Percentiles rank a stretch among this genome's conserved stretches.
phyloP scores from a whole-genome alignment of 2,797 vertebrate species.

The Enteromius radiatus region DNA sequence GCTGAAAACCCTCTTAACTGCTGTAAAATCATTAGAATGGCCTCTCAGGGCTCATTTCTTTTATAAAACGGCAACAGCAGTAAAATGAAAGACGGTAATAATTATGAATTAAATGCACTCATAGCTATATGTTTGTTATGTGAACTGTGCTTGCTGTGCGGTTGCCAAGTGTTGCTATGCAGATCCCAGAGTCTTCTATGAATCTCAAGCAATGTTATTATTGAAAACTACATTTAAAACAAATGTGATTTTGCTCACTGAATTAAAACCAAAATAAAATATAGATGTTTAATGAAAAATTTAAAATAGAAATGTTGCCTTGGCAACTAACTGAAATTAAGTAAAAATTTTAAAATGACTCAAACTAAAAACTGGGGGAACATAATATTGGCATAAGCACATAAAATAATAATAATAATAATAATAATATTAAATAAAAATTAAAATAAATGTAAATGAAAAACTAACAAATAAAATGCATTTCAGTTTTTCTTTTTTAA shows the following conservation, averaged over 20 bases:
- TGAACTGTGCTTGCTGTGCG: neutral
- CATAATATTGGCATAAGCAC: neutral
- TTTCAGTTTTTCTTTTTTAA: no score
- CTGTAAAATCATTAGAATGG: slow-evolving; percentile 16
- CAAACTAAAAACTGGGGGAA: neutral
- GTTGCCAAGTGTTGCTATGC: neutral
- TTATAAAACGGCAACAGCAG: neutral
- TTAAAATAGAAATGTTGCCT: neutral
- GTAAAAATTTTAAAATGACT: neutral
- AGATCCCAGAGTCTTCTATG: neutral
- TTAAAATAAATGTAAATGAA: no score
- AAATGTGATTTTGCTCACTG: neutral
- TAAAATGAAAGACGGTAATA: neutral
- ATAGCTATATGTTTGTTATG: neutral
- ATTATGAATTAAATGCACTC: slow-evolving; percentile 9
- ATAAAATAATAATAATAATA: neutral
- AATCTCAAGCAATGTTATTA: no score
- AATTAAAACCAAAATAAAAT: neutral
- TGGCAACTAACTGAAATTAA: no score
- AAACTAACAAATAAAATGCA: no score
- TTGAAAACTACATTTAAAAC: neutral
- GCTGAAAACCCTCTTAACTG: neutral
- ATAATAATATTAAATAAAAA: no score
- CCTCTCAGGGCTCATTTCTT: slow-evolving; percentile 1
- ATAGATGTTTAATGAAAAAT: neutral